Evolutionary conservation across 2,888 invertebrate species (phyloP), one percentile per base, ranked within the genome.

Genomic region (Aplocera efformata): DNA sequence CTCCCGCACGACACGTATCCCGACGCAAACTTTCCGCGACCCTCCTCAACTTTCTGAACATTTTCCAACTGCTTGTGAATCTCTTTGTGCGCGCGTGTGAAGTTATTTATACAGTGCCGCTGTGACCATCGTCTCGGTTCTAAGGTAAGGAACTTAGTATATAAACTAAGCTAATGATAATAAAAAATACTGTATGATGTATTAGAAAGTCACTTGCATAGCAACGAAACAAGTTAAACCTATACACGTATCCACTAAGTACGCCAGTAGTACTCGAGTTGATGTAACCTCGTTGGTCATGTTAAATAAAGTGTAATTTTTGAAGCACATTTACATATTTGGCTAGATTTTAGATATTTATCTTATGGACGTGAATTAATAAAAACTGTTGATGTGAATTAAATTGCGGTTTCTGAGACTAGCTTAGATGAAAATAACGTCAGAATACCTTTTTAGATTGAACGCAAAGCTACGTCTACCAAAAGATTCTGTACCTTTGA

Each of bases 201-300:
- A 79, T 83, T 84, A 84, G 84, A 84, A 84, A 84, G 84, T 84
- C 66, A 75, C 72, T 75, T 79, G 74, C 74, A 77, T 81, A 74
- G 78, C 74, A 76, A 75, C 72, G 67, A 72, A 79, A 79, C 78
- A 74, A 82, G 82, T 80, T 79, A 68, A 78, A 76, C 73, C 72
- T 67, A 63, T 64, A 72, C 71, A 71, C 66, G 68, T 73, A 68
- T 66, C 62, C 64, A 60, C 66, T 69, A 72, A 73, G 74, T 75
- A 67, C 70, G 69, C 68, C 63, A 69, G 71, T 72, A 72, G 69
- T 73, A 74, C 71, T 76, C 63, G 63, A 76, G 78, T 79, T 79
- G 80, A 77, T 76, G 79, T 80, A 78, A 79, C 79, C 76, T 75
- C 72, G 70, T 75, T 74, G 66, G 63, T 57, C 70, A 70, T 68